Base-by-base conservation (phyloP, 1,140 invertebrate genomes). In the Pteromalus puparum region DNA sequence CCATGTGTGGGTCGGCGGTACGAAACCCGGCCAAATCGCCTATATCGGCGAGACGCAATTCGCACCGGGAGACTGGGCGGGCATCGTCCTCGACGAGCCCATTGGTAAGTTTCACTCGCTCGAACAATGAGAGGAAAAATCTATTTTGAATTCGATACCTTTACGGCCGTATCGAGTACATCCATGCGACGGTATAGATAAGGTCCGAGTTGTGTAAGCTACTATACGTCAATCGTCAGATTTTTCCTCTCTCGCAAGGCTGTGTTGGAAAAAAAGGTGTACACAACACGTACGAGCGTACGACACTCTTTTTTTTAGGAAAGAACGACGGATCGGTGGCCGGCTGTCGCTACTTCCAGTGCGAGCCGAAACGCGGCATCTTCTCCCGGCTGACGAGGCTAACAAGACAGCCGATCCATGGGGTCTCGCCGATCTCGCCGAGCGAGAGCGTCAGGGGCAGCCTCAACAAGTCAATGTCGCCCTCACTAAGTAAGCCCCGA, bases 31-130 rank as follows among this genome's bases (percentile, higher is more conserved):
- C 42, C 95, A 96, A 88, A 99, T 99, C 87, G 98, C 98, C 38
- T 99, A 97, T 92, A 98, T 99, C 85, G 99, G 99, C n/a, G 98
- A 99, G 91, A 99, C 98, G 53, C 96, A 98, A 90, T 99, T 99
- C 92, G 98, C 97, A 30, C 95, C 97, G 48, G 98, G 98, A 87
- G 97, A 98, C 84, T 99, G 98, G 98, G 98, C 98, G 88, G 99
- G 99, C 65, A 96, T 99, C 81, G 98, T 98, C 53, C 95, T 99
- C 81, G 98, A 99, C 92, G 97, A 98, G 87, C 95, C 98, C 42
- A 97, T 97, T 89, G 99, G 98, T 96, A 93, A 93, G 87, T 61
- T 61, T 61, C 53, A 61, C 38, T 42, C 38, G 15, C 7, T 61
- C 53, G 53, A 61, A 61, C 67, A 70, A 74, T 34, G 38, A 74